Evolutionary conservation across 2,113 vertebrate species (phyloP).

Genomic region (Dipodomys spectabilis): DNA sequence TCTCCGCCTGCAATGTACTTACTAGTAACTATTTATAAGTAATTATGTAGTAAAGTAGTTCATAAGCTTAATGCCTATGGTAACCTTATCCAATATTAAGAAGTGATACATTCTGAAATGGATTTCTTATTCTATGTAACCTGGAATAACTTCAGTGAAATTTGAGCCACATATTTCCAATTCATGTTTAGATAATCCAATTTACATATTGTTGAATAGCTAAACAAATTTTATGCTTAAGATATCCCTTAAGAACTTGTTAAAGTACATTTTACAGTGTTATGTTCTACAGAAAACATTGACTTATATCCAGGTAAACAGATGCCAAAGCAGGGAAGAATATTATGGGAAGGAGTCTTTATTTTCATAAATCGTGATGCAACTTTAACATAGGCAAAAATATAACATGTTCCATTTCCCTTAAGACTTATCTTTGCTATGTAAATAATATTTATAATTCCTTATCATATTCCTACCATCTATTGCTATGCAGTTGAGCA

Average conservation of each 20-base stretch:
- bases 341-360: slow-evolving; percentile 31
- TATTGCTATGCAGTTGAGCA: slow-evolving; percentile 37
- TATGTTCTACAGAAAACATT: slow-evolving; percentile 45
- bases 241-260: slow-evolving; percentile 61
- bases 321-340: slow-evolving; percentile 45
- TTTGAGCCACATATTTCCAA: slow-evolving; percentile 35
- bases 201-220: slow-evolving; percentile 56
- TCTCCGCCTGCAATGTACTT: neutral
- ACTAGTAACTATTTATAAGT: neutral
- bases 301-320: slow-evolving; percentile 58
- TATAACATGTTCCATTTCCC: neutral
- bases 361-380: slow-evolving; percentile 53
- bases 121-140: slow-evolving; percentile 55
- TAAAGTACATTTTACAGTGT: slow-evolving; percentile 59
- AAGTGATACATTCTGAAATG: slow-evolving; percentile 51
- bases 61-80: neutral
- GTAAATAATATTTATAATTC: slow-evolving; percentile 55
- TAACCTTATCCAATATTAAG: slow-evolving; percentile 6
- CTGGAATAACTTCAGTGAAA: slow-evolving; percentile 48
- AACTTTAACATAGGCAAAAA: slow-evolving; percentile 60
- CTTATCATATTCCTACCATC: neutral
- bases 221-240: slow-evolving; percentile 61
- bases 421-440: slow-evolving; percentile 49
- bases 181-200: slow-evolving; percentile 63
- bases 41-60: neutral